These are phyloP conservation scores for Standfussiana lucernea DNA, from an alignment of 2,888 invertebrate genomes.

Conservation along the genomic window DNA sequence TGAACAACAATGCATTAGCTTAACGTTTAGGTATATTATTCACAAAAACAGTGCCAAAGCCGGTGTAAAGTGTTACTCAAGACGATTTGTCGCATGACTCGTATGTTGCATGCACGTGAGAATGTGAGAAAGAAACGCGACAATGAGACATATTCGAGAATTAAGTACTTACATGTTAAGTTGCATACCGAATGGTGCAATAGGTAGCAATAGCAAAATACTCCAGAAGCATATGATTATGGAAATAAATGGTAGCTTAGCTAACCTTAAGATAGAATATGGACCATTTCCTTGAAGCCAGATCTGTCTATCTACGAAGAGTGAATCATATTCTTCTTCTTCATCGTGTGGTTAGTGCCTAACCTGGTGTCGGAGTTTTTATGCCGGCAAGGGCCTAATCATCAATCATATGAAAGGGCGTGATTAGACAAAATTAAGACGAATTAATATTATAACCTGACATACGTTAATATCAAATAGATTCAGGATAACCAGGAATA, in stretches of 20 bases:
- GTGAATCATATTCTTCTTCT: too few relatives aligned
- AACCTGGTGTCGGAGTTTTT: too few relatives aligned
- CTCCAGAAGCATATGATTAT: not conserved
- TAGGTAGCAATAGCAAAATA: conserved; percentile 15
- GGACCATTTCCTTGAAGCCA: not conserved
- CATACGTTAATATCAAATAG: not conserved
- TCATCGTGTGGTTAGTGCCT: too few relatives aligned
- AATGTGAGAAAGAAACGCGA: conserved; percentile 72
- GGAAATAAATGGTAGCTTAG: not conserved
- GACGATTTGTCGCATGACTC: conserved; percentile 62
- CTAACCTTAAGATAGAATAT: not conserved
- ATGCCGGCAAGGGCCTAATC: too few relatives aligned
- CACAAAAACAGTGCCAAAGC: conserved; percentile 60
- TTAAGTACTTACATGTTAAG: conserved; percentile 37
- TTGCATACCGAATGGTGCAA: conserved; percentile 56
- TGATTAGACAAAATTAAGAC: not conserved
- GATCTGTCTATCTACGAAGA: not conserved
- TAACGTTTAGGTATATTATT: conserved; percentile 30
- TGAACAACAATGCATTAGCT: conserved; percentile 29
- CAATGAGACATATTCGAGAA: conserved; percentile 67
- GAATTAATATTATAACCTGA: not conserved
- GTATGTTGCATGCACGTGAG: conserved; percentile 66
- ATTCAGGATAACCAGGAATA: not conserved
- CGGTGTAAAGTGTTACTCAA: conserved; percentile 61
- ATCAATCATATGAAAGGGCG: not conserved